These are phyloP conservation scores for Nasonia oneida DNA, from an alignment of 2,888 invertebrate species.

Conservation along the genomic window DNA sequence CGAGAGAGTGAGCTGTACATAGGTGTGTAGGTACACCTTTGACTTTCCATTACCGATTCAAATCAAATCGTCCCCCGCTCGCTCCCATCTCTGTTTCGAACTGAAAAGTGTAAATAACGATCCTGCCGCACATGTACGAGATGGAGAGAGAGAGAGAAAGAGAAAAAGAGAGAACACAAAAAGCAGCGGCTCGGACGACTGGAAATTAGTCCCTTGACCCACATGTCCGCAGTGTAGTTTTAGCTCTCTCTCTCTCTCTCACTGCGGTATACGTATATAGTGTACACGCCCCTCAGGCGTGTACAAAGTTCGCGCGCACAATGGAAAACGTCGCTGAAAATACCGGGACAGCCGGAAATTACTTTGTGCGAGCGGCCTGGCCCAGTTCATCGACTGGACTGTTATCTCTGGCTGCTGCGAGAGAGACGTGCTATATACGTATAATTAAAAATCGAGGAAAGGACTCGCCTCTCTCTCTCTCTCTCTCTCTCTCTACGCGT, in stretches of 20 bases:
- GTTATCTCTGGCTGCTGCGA: neutral
- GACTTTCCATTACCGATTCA: slow-evolving; percentile 33
- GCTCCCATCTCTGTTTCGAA: neutral
- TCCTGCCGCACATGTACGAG: neutral
- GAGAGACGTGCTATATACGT: neutral
- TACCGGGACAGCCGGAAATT: neutral
- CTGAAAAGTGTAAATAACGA: neutral
- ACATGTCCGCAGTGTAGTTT: neutral
- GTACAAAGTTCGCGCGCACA: slow-evolving; percentile 5
- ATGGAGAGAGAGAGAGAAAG: neutral
- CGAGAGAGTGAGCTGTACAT: neutral
- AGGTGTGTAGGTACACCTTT: neutral
- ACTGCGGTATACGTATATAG: too few relatives aligned
- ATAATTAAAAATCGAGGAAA: slow-evolving; percentile 11
- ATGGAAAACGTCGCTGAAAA: slow-evolving; percentile 7
- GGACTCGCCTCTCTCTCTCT: neutral
- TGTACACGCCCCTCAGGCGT: neutral
- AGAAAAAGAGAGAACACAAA: neutral
- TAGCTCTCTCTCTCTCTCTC: neutral
- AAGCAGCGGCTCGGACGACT: neutral
- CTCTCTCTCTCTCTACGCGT: too few relatives aligned
- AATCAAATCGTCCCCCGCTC: neutral
- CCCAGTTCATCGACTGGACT: slow-evolving; percentile 11
- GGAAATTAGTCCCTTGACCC: slow-evolving; percentile 41
- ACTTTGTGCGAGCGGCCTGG: slow-evolving; percentile 1